Evolutionary conservation across 2,113 vertebrate species (phyloP), one percentile per base, ranked within the genome.

Genomic region (Holacanthus passer): DNA sequence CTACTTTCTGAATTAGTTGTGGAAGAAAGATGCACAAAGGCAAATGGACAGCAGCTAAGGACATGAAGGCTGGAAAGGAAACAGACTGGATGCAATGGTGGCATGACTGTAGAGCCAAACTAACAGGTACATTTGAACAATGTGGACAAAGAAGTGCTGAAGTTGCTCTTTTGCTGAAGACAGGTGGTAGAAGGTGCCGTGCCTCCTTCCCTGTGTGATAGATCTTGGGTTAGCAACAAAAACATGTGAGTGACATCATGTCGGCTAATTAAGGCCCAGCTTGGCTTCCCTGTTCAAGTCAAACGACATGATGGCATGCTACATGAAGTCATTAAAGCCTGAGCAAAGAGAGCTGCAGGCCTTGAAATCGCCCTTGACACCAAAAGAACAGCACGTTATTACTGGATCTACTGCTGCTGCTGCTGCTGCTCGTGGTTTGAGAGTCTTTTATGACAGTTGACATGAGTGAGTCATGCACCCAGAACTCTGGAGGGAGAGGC

Each of bases 281-380:
- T 1, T 52, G 56, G 20, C 64, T 45, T 62, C 63, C 16, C 17
- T 5, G 3, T 43, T 81, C n/a, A 63, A 37, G 48, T 82, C 45
- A 62, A 59, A 89, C 29, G 69, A 60, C 62, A 55, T 24, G 64
- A 47, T 64, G 60, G 48, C 37, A 20, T 31, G 56, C 37, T 70
- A 29, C 81, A 60, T 45, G 20, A 64, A 66, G 52, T 7, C 62
- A 83, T 73, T 83, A 58, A 63, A 52, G 67, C 35, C 16, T 8
- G 22, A 55, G 55, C 81, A 78, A 48, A 67, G 50, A 79, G 76
- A 89, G 72, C 85, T 65, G 68, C 55, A 43, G 87, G 82, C 82
- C 77, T 80, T 82, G 80, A 91, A 89, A 92, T 89, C 41, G 83
- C 77, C 82, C 87, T 85, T 88, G 85, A 91, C 83, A 79, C 27